Evolutionary conservation across 1,140 invertebrate species (phyloP), one percentile per base, ranked within the genome.

Genomic region (Wiebesia pumilae): DNA sequence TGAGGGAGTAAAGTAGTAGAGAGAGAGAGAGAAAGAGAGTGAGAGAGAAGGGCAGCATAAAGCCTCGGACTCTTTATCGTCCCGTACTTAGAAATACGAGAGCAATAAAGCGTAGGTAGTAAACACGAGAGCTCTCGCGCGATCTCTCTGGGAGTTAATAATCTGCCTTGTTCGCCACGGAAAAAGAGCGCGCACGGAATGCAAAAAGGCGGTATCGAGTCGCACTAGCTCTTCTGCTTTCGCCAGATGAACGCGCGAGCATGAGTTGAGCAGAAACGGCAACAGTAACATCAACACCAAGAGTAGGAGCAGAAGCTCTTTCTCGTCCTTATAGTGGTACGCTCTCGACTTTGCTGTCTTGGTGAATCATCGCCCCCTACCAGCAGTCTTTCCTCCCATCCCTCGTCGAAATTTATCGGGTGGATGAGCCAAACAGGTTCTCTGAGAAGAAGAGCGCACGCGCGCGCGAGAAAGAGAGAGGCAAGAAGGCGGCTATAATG

Each of bases 41-140:
- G 27, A 38, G 69, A 38, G 14, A 4, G 35, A 67, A 51, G 27
- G 33, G 65, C 16, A 24, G 71, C 27, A 77, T 47, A 85, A 62
- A 47, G 54, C 33, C 27, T 54, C 14, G 47, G 30, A 86, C 47
- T 71, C 71, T 82, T 77, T 78, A 82, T 81, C 79, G 71, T 69
- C 30, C 79, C 71, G 54, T 82, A 86, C 80, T 86, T 86, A 82
- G 80, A 81, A 82, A 86, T 86, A 86, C 80, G 73, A 86, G 85
- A 82, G 80, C 80, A 86, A 86, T 86, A 86, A 86, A 86, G 80
- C 80, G 80, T 77, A 75, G 80, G 85, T 78, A 86, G 85, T 86
- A 86, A 86, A 86, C 84, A 81, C 78, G 80, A 86, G 85, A 82
- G 79, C 84, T 62, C 47, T 30, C 62, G 62, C 77, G 27, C 47